These are phyloP conservation scores for Gadopsis marmoratus DNA, from an alignment of 2,797 vertebrate genomes.

Conservation along the genomic window DNA sequence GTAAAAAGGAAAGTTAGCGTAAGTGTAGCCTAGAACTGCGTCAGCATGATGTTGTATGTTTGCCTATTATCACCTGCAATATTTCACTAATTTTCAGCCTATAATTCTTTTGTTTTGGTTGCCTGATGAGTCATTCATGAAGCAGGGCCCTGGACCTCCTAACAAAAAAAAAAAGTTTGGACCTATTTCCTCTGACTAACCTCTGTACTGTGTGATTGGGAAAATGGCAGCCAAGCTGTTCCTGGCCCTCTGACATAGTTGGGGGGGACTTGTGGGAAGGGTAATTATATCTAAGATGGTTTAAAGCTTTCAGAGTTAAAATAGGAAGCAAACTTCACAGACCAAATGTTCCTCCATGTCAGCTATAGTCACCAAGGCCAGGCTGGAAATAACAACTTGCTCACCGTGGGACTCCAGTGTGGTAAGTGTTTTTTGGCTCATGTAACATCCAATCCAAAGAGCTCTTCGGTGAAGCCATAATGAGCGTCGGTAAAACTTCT, in stretches of 20 bases:
- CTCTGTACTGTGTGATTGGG: slow-evolving; percentile 32
- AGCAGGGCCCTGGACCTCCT: neutral
- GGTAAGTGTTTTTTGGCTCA: slow-evolving; percentile 46
- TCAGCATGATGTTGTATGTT: neutral
- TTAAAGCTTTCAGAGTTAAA: slow-evolving; percentile 70
- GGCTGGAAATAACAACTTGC: slow-evolving; percentile 73
- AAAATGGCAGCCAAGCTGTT: slow-evolving; percentile 43
- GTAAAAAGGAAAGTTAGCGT: neutral
- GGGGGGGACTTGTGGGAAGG: slow-evolving; percentile 47
- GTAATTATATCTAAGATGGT: slow-evolving; percentile 67
- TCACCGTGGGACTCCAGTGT: slow-evolving; percentile 39
- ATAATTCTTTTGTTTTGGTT: neutral
- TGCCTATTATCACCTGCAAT: neutral
- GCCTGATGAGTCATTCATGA: neutral
- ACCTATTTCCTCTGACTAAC: neutral
- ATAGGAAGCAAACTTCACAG: slow-evolving; percentile 65
- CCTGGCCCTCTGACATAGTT: slow-evolving; percentile 39
- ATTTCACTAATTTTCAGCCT: neutral
- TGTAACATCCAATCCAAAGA: slow-evolving; percentile 24
- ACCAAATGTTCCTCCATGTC: slow-evolving; percentile 69
- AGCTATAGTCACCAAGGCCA: slow-evolving; percentile 55
- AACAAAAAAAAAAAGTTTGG: neutral
- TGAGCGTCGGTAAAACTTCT: slow-evolving; percentile 15
- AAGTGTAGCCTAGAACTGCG: neutral
- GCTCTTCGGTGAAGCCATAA: slow-evolving; percentile 18